Base-by-base conservation (phyloP, 2,888 invertebrate genomes). In the Acronicta leporina region DNA sequence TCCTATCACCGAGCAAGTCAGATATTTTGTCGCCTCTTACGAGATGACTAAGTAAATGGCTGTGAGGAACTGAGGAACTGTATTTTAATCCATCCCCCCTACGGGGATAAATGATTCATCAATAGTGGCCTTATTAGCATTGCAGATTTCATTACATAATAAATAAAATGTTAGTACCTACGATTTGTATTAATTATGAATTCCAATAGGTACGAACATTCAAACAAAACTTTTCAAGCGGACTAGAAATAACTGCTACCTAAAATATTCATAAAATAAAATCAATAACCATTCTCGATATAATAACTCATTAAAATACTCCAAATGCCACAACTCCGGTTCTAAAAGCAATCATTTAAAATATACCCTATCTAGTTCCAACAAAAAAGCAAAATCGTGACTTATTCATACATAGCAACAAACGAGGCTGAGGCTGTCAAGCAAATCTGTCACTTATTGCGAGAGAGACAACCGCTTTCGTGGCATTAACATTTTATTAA, bases 361-460 rank as follows among this genome's bases (percentile, higher is more conserved):
- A 77, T 75, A 80, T 72, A 69, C 63, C n/a, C 70, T 82, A 87
- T 87, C 77, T 77, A 77, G 65, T 63, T 64, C 35, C 67, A 69
- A 67, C 71, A 78, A 91, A 93, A 92, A 93, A 92, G 90, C 85
- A 58, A 84, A 87, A 88, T 92, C 93, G 92, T 93, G 92, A 92
- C 92, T 92, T 91, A 92, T 92, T 90, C 91, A 92, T 90, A 89
- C 87, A 82, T 85, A 80, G 87, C 87, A 81, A 85, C 87, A 92
- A 92, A 91, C 92, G 88, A 91, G 89, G 84, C 80, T 63, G 81
- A 77, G 86, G 86, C 91, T 90, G 93, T 94, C 94, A 92, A 92
- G 93, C 93, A 92, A 94, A 94, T 94, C 92, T 92, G 93, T 92
- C 92, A 92, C 92, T 93, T 92, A 92, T 92, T 90, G 91, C 87